Base-by-base conservation (phyloP, 2,113 vertebrate species). In the Albula glossodonta region DNA sequence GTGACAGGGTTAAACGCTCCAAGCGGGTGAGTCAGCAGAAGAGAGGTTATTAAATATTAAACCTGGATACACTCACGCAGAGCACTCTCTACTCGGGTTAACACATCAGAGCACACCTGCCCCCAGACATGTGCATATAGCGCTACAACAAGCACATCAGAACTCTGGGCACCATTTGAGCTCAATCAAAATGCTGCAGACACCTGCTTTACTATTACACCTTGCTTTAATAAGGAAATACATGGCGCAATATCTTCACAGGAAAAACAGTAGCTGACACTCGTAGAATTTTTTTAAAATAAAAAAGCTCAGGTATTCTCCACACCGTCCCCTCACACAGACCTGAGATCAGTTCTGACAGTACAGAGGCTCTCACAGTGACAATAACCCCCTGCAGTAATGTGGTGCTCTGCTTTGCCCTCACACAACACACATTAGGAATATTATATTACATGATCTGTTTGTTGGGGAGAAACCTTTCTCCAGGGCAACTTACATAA, bases 21-120 rank as follows among this genome's bases (percentile, higher is more conserved):
- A 48, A 51, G n/a, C 19, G 31, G 50, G 78, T 66, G 56, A 85
- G 41, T 50, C 56, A n/a, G 19, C 48, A 53, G 25, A 22, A 12
- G 22, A 25, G 84, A 66, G 78, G 53, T 85, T 52, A 85, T 80
- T 81, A 85, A 80, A 85, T 63, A 81, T 85, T 81, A 85, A 85
- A 81, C 78, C 78, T 80, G 78, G 17, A 80, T 11, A 52, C 5
- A 5, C 13, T 56, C 51, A 85, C 48, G 9, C 25, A 10, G 52
- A 11, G 22, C 84, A 12, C 8, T 12, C 60, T 3, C 49, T 51
- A 10, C 78, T 80, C 78, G 41, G 7, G 11, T 17, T 57, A 49
- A 74, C 63, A 70, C 70, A 31, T 8, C 70, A 22, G n/a, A 31
- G 22, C n/a, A 8, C n/a, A 74, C 8, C 70, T 74, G 70, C 70